phyloP scores from a whole-genome alignment of 2,113 vertebrate species.

The Rousettus leschenaultii region DNA sequence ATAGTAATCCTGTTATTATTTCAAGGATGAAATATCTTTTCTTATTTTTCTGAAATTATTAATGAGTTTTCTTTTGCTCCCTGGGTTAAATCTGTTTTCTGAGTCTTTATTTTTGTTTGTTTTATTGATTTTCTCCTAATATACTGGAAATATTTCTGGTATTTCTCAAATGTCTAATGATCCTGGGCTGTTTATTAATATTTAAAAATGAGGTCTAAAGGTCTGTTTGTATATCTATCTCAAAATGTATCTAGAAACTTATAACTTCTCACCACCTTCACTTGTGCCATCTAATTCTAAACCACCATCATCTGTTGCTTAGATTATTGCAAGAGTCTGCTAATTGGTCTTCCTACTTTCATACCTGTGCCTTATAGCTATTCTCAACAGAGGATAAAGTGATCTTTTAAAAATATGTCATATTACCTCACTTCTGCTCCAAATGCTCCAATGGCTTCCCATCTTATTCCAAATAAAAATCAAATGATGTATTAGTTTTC shows the following conservation, averaged over 20 bases:
- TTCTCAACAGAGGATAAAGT: neutral
- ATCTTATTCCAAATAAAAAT: neutral
- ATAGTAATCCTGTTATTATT: neutral
- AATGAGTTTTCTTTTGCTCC: neutral
- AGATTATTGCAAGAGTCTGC: neutral
- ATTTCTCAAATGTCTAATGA: neutral
- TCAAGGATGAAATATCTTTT: neutral
- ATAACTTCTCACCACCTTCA: neutral
- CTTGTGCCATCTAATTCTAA: neutral
- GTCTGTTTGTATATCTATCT: neutral
- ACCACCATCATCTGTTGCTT: neutral
- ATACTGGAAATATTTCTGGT: neutral
- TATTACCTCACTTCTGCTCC: neutral
- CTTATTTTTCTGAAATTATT: neutral
- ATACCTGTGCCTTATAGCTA: neutral
- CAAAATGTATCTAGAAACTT: neutral
- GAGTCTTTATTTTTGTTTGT: neutral
- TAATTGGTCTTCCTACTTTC: neutral
- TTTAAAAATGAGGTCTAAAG: neutral
- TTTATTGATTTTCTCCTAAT: neutral
- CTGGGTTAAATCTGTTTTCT: neutral
- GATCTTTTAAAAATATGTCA: neutral
- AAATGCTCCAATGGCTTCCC: neutral
- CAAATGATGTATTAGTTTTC: neutral
- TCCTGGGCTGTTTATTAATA: neutral